These are phyloP conservation scores for Pantelozetes paolii DNA, from an alignment of 2,888 invertebrate species.

Conservation along the genomic window DNA sequence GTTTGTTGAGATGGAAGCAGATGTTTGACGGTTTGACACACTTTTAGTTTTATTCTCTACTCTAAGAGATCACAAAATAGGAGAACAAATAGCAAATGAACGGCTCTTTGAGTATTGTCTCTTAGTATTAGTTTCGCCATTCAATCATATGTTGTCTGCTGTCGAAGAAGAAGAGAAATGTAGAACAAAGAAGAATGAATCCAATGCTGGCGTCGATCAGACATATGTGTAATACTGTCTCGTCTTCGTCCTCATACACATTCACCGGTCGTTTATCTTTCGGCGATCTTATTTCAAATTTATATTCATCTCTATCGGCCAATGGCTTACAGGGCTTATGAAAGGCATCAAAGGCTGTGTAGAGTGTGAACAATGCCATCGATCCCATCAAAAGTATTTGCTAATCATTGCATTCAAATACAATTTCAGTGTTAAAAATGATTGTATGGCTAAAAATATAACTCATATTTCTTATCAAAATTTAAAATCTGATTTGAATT, in stretches of 20 bases:
- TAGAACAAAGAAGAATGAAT: conserved; percentile 36
- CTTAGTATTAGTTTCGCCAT: conserved; percentile 40
- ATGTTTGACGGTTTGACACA: conserved; percentile 14
- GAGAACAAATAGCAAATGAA: neutral
- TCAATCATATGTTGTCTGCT: conserved; percentile 40
- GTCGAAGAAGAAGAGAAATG: conserved; percentile 40
- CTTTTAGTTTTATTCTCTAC: neutral
- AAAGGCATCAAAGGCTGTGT: conserved; percentile 35
- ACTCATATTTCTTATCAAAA: too few species aligned
- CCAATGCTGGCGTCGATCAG: conserved; percentile 34
- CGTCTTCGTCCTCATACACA: conserved; percentile 42
- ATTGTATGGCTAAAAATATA: too few species aligned
- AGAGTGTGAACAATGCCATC: conserved; percentile 37
- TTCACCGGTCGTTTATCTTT: conserved; percentile 39
- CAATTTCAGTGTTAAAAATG: too few species aligned
- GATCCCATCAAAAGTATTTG: conserved; percentile 39
- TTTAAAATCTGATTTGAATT: too few species aligned
- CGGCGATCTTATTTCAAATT: conserved; percentile 28
- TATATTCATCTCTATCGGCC: conserved; percentile 15
- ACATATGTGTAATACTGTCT: conserved; percentile 22
- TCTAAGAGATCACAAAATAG: neutral
- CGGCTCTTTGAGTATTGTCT: neutral
- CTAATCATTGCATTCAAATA: neutral
- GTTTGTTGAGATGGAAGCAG: neutral
- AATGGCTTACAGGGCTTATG: conserved; percentile 36